Conservation (phyloP, 2,113 vertebrate genomes). For the Glaucidium brasilianum region DNA sequence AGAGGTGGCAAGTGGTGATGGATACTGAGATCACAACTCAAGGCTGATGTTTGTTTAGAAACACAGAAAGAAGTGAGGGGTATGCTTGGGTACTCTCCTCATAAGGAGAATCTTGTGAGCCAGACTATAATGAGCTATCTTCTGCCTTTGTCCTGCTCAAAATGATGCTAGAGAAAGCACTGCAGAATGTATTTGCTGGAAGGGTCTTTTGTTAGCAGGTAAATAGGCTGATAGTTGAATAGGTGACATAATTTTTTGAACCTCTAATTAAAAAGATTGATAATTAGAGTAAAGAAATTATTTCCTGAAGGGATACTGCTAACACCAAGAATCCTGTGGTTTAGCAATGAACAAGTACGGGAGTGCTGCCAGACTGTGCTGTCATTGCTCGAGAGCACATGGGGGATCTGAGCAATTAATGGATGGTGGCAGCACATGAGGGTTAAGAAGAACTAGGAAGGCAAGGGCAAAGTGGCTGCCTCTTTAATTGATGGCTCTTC, state of each 20-base stretch:
- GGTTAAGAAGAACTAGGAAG: neutral
- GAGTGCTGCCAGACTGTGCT: neutral
- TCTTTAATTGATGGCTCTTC: neutral
- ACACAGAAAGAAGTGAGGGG: neutral
- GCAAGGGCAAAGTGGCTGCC: neutral
- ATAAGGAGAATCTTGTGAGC: neutral
- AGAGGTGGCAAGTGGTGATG: neutral
- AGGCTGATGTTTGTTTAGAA: neutral
- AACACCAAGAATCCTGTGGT: neutral
- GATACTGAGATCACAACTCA: neutral
- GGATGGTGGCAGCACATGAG: neutral
- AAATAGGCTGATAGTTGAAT: neutral
- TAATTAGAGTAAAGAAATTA: neutral
- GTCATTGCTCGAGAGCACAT: neutral
- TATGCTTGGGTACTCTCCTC: neutral
- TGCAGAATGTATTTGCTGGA: neutral
- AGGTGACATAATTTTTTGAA: neutral
- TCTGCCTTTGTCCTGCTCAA: neutral
- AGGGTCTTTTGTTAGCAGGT: neutral
- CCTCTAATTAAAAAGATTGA: constrained; percentile 27
- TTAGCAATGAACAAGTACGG: neutral
- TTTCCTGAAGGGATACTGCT: constrained; percentile 1
- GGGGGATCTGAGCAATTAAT: neutral
- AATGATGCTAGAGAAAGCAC: neutral
- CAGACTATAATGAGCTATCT: neutral